These are phyloP conservation scores for Hippasteria phrygiana DNA, from an alignment of 53 echinoderm and acorn worm genomes.

Conservation along the genomic window DNA sequence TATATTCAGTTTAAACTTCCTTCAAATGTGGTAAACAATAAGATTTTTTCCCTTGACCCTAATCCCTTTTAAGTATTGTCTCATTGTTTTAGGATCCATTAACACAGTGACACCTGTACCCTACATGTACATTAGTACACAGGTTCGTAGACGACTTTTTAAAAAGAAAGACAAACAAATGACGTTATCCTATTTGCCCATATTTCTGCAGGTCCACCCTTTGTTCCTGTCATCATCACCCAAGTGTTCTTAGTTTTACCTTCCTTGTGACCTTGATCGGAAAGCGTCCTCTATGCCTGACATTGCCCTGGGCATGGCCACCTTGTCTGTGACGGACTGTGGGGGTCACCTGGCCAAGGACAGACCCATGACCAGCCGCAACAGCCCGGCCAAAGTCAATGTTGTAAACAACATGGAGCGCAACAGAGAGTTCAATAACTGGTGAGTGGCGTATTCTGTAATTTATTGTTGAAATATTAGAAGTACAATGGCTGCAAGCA, in stretches of 20 bases:
- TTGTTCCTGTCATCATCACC: conserved; percentile 35
- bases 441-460: conserved; percentile 68
- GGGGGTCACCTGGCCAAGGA: conserved; percentile 92
- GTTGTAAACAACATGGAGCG: conserved; percentile 81
- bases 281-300: conserved; percentile 74
- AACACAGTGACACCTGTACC: no score
- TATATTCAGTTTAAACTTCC: no score
- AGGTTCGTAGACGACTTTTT: no score
- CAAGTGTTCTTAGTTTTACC: conserved; percentile 49
- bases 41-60: no score
- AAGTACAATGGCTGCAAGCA: no score
- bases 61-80: no score
- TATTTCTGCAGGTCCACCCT: neutral
- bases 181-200: neutral
- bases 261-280: neutral
- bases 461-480: no score
- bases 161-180: no score
- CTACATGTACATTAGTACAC: no score
- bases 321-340: conserved; percentile 96
- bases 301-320: conserved; percentile 90
- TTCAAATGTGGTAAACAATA: no score
- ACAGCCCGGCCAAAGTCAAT: conserved; percentile 93
- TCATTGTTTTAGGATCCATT: no score
- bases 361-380: conserved; percentile 89
- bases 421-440: conserved; percentile 83